Evolutionary conservation across 1,140 invertebrate genomes (phyloP).

Genomic region (Carcinoscorpius rotundicauda): DNA sequence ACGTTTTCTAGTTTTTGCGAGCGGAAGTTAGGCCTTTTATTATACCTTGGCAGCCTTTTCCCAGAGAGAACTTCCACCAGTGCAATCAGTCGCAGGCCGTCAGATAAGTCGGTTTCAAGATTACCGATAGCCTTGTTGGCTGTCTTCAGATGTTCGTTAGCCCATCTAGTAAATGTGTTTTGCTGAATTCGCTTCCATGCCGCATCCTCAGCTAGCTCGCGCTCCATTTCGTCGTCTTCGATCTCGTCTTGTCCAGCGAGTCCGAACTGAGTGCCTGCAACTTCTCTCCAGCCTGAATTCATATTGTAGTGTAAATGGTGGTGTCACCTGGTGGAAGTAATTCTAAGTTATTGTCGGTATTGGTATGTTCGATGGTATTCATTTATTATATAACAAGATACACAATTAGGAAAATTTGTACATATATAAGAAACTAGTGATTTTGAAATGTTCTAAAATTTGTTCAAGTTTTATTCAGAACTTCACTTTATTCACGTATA

Average conservation of each 20-base stretch:
- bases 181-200: conserved; percentile 90
- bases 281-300: too few relatives aligned
- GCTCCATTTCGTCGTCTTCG: conserved; percentile 62
- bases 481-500: too few relatives aligned
- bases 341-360: too few relatives aligned
- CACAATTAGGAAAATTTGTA: too few relatives aligned
- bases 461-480: too few relatives aligned
- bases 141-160: conserved; percentile 79
- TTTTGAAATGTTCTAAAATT: too few relatives aligned
- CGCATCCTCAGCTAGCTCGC: conserved; percentile 79
- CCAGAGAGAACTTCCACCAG: conserved; percentile 77
- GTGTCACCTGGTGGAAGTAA: too few relatives aligned
- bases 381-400: too few relatives aligned
- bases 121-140: conserved; percentile 63
- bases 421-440: too few relatives aligned
- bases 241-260: conserved; percentile 8
- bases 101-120: conserved; percentile 71
- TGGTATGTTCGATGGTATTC: too few relatives aligned
- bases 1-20: conserved; percentile 70
- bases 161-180: conserved; percentile 90
- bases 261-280: too few relatives aligned
- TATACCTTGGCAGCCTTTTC: conserved; percentile 68
- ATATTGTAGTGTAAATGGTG: too few relatives aligned
- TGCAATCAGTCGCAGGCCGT: conserved; percentile 68
- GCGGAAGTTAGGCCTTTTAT: conserved; percentile 72